Conservation (phyloP, 1,140 invertebrate species). For the Maconellicoccus hirsutus region DNA sequence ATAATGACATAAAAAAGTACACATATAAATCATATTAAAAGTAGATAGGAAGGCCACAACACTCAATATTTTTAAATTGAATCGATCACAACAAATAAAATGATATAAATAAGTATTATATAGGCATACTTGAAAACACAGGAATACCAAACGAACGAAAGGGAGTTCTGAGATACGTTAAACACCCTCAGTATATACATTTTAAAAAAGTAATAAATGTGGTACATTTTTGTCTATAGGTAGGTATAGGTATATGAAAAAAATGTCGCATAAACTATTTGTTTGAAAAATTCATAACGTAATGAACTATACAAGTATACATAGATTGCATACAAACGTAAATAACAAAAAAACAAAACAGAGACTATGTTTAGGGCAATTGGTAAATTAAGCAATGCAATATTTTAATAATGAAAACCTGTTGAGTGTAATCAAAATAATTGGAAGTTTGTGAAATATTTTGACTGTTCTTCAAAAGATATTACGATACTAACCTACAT, state of each 20-base stretch:
- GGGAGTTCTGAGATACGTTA: not conserved
- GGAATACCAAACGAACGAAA: too few species aligned
- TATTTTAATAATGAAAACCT: not conserved
- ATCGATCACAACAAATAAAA: not conserved
- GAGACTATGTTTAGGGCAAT: too few species aligned
- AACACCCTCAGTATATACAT: not conserved
- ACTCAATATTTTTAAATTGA: not conserved
- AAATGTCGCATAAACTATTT: not conserved
- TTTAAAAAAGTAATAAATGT: too few species aligned
- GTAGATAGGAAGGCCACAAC: constrained; percentile 7
- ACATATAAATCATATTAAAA: not conserved
- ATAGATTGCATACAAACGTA: too few species aligned
- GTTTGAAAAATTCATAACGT: not conserved
- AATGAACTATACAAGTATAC: too few species aligned
- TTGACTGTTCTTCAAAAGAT: not conserved
- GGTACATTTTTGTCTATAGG: too few species aligned
- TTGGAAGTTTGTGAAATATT: not conserved
- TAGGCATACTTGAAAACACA: too few species aligned
- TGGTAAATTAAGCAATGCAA: not conserved
- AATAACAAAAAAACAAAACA: too few species aligned
- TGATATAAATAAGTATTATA: too few species aligned
- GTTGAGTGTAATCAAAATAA: not conserved
- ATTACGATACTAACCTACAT: not conserved
- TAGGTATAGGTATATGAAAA: not conserved
- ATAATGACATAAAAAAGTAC: not conserved